phyloP scores from a whole-genome alignment of 2,888 invertebrate genomes.

The Nezara viridula region DNA sequence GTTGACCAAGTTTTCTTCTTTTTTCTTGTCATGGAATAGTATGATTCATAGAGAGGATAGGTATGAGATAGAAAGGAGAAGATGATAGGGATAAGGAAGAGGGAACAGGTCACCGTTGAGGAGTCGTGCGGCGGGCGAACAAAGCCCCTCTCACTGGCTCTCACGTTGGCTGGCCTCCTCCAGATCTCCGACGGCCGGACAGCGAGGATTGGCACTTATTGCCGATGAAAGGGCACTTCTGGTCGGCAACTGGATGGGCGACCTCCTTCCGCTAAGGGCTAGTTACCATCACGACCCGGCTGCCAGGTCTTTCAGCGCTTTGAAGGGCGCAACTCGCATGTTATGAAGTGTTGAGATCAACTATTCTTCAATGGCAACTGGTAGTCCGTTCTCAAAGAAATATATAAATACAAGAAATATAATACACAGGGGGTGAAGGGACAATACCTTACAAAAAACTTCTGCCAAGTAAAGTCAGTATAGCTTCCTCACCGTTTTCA shows the following conservation, averaged over 20 bases:
- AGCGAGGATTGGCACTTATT: conserved; percentile 44
- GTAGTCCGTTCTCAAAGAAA: neutral
- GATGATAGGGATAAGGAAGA: conserved; percentile 7
- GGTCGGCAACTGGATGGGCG: conserved; percentile 29
- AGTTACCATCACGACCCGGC: neutral
- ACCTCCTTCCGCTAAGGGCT: conserved; percentile 38
- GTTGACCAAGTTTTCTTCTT: too few species aligned
- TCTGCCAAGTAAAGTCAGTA: too few species aligned
- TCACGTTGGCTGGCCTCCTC: conserved; percentile 16
- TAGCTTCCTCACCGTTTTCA: too few species aligned
- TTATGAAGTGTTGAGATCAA: conserved; percentile 26
- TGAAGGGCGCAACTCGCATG: conserved; percentile 15
- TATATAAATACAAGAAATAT: neutral
- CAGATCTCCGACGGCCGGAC: neutral
- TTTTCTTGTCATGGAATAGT: neutral
- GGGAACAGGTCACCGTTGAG: neutral
- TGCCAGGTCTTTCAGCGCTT: neutral
- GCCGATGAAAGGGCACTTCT: conserved; percentile 45
- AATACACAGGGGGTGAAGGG: too few species aligned
- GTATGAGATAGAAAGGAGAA: neutral
- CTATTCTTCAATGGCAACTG: neutral
- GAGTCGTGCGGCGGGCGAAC: neutral
- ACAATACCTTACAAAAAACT: too few species aligned
- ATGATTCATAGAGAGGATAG: neutral
- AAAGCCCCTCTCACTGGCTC: conserved; percentile 40